phyloP scores from a whole-genome alignment of 2,113 vertebrate genomes.

The Vireo altiloquus region DNA sequence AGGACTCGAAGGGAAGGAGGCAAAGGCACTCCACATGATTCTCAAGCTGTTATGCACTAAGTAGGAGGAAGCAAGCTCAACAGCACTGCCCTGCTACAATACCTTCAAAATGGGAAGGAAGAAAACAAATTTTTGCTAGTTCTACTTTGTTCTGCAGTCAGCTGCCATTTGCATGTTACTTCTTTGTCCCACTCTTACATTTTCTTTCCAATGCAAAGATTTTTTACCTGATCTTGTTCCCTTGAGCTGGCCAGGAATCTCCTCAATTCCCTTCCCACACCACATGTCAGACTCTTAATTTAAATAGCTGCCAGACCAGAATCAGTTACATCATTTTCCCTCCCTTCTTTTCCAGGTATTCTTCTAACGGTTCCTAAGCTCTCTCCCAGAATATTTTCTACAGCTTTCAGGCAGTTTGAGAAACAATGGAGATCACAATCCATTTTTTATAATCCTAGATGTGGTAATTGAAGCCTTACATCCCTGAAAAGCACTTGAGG shows the following conservation, averaged over 20 bases:
- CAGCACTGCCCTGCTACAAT: not conserved
- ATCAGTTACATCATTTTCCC: not conserved
- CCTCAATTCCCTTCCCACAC: not conserved
- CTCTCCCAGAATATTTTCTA: not conserved
- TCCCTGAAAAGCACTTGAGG: not conserved
- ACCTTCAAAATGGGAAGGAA: not conserved
- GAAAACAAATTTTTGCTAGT: not conserved
- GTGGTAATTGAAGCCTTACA: not conserved
- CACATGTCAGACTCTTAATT: not conserved
- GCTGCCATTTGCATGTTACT: not conserved
- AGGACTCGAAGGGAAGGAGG: not conserved
- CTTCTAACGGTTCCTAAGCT: not conserved
- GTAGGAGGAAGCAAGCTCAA: not conserved
- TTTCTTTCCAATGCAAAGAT: not conserved
- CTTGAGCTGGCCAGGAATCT: not conserved
- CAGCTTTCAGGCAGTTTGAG: not conserved
- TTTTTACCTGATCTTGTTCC: not conserved
- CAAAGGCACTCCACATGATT: not conserved
- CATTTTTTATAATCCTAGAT: not conserved
- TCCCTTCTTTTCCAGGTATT: constrained; percentile 28
- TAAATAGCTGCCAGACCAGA: not conserved
- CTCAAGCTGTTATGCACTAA: not conserved
- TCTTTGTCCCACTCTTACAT: not conserved
- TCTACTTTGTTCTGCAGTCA: not conserved
- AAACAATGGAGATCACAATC: not conserved